These are phyloP conservation scores for Lasioglossum oenotherae DNA, from an alignment of 2,888 invertebrate genomes.

Conservation along the genomic window DNA sequence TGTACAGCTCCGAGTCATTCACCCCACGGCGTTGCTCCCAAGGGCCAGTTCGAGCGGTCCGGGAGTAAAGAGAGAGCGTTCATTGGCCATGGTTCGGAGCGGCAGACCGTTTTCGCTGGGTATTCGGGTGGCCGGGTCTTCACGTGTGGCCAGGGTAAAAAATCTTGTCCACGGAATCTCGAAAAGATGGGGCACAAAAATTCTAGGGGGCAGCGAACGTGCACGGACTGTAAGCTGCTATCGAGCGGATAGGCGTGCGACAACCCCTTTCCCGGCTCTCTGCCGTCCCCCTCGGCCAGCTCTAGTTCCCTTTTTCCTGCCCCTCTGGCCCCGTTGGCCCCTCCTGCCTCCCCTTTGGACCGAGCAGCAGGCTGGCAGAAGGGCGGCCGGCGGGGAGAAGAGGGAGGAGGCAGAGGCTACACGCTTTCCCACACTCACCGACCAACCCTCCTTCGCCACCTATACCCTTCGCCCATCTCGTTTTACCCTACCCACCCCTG, in stretches of 20 bases:
- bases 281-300: conserved; percentile 54
- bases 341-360: conserved; percentile 63
- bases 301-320: conserved; percentile 72
- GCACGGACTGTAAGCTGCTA: conserved; percentile 83
- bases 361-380: conserved; percentile 65
- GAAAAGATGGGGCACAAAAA: conserved; percentile 67
- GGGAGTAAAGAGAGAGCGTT: background rate
- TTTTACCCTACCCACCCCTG: conserved; percentile 61
- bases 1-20: no score
- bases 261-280: conserved; percentile 71
- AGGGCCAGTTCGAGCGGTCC: background rate
- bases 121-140: background rate
- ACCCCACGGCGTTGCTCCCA: no score
- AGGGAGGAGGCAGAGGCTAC: conserved; percentile 75
- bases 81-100: background rate
- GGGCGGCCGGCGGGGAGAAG: conserved; percentile 69
- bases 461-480: conserved; percentile 70
- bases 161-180: conserved; percentile 45
- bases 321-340: conserved; percentile 63
- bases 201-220: conserved; percentile 77
- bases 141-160: background rate
- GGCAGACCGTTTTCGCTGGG: background rate
- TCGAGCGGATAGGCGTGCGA: conserved; percentile 83
- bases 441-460: conserved; percentile 61
- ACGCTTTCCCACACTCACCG: conserved; percentile 78